phyloP scores from a whole-genome alignment of 2,113 vertebrate species.

The Sigmodon hispidus region DNA sequence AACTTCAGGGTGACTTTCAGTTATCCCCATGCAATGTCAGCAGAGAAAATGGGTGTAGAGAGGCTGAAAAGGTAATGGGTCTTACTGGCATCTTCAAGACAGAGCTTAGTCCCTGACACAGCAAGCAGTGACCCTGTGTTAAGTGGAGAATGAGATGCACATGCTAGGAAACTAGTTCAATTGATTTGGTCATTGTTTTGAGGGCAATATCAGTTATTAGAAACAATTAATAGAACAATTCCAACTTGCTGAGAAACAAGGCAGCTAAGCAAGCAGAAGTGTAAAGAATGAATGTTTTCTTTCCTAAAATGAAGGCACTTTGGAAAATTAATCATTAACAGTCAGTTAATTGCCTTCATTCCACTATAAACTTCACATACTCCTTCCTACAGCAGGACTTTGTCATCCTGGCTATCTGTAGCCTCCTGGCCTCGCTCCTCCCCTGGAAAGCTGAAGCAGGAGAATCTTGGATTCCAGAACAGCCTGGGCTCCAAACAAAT shows the following conservation, averaged over 20 bases:
- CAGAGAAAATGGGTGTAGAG: background rate
- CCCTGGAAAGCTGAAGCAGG: background rate
- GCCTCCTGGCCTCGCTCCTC: background rate
- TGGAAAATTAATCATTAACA: background rate
- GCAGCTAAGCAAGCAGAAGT: background rate
- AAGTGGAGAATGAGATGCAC: background rate
- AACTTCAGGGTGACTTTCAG: background rate
- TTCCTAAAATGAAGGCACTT: background rate
- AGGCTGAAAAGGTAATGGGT: slow-evolving; percentile 26
- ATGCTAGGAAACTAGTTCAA: background rate
- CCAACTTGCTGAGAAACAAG: slow-evolving; percentile 36
- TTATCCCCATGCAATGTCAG: background rate
- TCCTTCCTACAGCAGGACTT: background rate
- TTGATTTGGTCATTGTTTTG: slow-evolving; percentile 4
- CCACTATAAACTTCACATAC: background rate
- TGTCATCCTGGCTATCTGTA: background rate
- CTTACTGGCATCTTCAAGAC: background rate
- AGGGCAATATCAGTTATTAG: background rate
- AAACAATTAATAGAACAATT: slow-evolving; percentile 3
- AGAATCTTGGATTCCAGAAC: background rate
- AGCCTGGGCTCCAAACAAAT: background rate
- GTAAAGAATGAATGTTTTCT: background rate
- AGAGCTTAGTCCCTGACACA: background rate
- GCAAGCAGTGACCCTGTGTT: background rate
- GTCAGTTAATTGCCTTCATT: background rate